Percentiles rank a stretch among this genome's conserved stretches.
phyloP scores from a whole-genome alignment of 1,140 invertebrate species.

The Euwallacea fornicatus region DNA sequence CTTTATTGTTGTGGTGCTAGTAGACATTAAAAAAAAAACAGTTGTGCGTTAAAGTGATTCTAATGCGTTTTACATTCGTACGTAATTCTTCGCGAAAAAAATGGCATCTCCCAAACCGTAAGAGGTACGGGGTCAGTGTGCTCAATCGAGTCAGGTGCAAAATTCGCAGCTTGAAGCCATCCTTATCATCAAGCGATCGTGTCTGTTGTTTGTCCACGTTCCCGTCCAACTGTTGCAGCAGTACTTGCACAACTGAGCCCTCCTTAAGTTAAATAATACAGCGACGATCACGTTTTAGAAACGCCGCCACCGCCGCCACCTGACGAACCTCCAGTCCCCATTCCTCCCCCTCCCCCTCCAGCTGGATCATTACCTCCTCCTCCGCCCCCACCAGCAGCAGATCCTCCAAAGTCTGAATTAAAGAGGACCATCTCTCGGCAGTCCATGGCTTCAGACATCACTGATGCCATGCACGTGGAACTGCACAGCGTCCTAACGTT shows the following conservation, averaged over 20 bases:
- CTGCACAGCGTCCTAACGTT: constrained; percentile 64
- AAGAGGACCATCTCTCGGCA: constrained; percentile 41
- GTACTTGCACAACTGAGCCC: not conserved
- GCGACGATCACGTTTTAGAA: constrained; percentile 22
- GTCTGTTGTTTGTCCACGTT: no score
- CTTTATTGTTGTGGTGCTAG: no score
- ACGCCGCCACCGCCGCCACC: not conserved
- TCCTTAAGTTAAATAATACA: not conserved
- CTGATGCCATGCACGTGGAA: constrained; percentile 68
- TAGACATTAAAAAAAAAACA: no score
- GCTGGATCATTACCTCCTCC: constrained; percentile 41
- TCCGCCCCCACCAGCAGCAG: constrained; percentile 36
- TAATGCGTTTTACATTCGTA: no score
- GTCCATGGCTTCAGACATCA: constrained; percentile 30
- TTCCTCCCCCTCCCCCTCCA: constrained; percentile 38
- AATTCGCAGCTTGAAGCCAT: no score
- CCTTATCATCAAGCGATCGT: no score
- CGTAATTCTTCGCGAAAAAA: no score
- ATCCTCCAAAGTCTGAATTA: constrained; percentile 30
- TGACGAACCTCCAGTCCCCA: constrained; percentile 3
- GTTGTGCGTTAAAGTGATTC: no score
- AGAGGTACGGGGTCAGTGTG: no score
- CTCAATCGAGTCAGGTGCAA: no score
- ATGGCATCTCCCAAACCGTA: no score
- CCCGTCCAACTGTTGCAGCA: no score